Evolutionary conservation across 2,113 vertebrate species (phyloP).

Genomic region (Myxocyprinus asiaticus): DNA sequence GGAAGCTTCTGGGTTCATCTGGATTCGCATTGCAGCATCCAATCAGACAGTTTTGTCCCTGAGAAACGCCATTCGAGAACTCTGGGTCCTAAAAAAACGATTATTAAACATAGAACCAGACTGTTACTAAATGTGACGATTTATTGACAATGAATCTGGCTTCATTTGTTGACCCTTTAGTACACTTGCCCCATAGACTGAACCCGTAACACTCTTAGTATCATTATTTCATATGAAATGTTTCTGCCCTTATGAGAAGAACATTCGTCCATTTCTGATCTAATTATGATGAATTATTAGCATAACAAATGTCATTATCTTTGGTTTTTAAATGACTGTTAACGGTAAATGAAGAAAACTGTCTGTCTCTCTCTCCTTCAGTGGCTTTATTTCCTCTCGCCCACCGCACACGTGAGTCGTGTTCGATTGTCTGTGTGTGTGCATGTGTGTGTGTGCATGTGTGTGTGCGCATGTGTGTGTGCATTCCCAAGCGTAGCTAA

Average conservation of each 20-base stretch:
- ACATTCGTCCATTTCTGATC: no score
- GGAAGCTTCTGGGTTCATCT: slow-evolving; percentile 70
- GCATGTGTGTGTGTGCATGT: neutral
- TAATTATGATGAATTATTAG: no score
- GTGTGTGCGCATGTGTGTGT: slow-evolving; percentile 16
- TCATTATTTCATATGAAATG: no score
- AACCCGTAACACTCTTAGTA: no score
- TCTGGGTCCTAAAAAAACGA: slow-evolving; percentile 65
- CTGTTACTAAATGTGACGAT: no score
- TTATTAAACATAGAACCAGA: neutral
- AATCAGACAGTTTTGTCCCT: slow-evolving; percentile 72
- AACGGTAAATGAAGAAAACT: no score
- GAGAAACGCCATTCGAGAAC: slow-evolving; percentile 51
- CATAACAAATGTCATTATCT: no score
- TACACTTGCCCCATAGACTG: no score
- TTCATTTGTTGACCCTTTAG: neutral
- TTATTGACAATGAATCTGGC: no score
- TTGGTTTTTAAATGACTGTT: no score
- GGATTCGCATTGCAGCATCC: slow-evolving; percentile 73
- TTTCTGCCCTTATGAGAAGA: no score
- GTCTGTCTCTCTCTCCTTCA: neutral
- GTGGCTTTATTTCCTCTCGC: neutral
- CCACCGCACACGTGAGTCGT: neutral
- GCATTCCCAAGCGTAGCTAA: slow-evolving; percentile 19
- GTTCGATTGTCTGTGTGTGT: neutral